Base-by-base conservation (phyloP, 2,888 invertebrate genomes). In the Dichetophora obliterata region DNA sequence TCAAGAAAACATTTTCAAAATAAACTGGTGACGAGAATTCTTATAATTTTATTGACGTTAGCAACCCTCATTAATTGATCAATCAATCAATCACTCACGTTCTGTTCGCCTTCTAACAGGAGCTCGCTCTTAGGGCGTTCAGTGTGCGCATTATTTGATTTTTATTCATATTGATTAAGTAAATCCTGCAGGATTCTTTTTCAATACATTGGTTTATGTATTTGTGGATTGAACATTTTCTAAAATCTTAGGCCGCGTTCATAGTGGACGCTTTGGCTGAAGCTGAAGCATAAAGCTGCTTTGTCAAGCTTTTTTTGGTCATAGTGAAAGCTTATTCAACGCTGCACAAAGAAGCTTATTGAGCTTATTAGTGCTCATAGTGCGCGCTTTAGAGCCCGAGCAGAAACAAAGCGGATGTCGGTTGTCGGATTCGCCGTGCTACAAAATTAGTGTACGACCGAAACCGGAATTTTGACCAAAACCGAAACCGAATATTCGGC, bases 61-160 rank as follows among this genome's bases (percentile, higher is more conserved):
- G 22, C 22, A 66, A 37, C 43, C 22, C 66, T 16, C 31, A 37
- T 66, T 37, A 66, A 66, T 66, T 66, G 66, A 66, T 66, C 66
- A 37, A 66, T 66, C 66, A 66, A 34, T 37, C n/a, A 22, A 37
- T 19, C 37, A 24, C 22, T 1, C 37, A 24, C 22, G 3, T 22
- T 22, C 6, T 22, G 24, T 8, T 19, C 9, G 1, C 8, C 57
- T 59, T 2, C 8, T 22, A 22, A 59, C 11, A 24, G 24, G 6
- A 9, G 11, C 24, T 9, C 9, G 11, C 24, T 9, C 9, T 59
- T 14, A 14, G 3, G 19, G 22, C 57, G 57, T 11, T 27, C 19
- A 22, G 57, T 14, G 11, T 22, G 11, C 11, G 27, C 8, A 14
- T 22, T 22, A 59, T 19, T 19, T 27, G 57, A 59, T 22, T 59